Percentiles rank a stretch among this genome's conserved stretches.
phyloP scores from a whole-genome alignment of 2,113 vertebrate species.

The Odontophorus gujanensis region DNA sequence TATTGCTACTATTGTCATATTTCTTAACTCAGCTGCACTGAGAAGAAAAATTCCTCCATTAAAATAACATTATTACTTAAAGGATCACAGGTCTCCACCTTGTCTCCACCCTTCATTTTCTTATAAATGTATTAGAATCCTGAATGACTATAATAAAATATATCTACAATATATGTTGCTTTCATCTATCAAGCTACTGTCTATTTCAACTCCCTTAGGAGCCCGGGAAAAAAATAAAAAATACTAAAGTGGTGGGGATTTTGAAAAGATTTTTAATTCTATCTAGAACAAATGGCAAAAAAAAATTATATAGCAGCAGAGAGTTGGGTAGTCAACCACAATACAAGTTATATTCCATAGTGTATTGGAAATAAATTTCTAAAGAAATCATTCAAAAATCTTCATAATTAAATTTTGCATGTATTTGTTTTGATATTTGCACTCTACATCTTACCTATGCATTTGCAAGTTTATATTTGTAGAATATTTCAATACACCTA shows the following conservation, averaged over 20 bases:
- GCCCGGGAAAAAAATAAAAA: not conserved
- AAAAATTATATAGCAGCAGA: not conserved
- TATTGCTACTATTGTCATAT: not conserved
- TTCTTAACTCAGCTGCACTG: not conserved
- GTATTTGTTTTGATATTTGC: not conserved
- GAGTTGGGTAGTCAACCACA: not conserved
- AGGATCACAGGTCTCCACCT: not conserved
- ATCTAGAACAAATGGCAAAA: not conserved
- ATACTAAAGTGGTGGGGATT: not conserved
- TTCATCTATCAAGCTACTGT: not conserved
- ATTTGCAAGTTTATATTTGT: not conserved
- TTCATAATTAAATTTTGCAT: not conserved
- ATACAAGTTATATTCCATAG: not conserved
- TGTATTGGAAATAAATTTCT: not conserved
- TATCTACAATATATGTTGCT: not conserved
- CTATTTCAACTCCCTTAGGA: not conserved
- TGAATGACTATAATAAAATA: not conserved
- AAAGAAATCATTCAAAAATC: not conserved
- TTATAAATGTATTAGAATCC: not conserved
- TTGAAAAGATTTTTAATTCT: not conserved
- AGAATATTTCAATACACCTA: not conserved
- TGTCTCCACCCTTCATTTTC: not conserved
- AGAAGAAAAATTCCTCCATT: slow-evolving; percentile 8
- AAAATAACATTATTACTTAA: slow-evolving; percentile 19
- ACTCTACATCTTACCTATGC: not conserved